Evolutionary conservation across 2,113 vertebrate species (phyloP), one percentile per base, ranked within the genome.

Genomic region (Charina bottae): DNA sequence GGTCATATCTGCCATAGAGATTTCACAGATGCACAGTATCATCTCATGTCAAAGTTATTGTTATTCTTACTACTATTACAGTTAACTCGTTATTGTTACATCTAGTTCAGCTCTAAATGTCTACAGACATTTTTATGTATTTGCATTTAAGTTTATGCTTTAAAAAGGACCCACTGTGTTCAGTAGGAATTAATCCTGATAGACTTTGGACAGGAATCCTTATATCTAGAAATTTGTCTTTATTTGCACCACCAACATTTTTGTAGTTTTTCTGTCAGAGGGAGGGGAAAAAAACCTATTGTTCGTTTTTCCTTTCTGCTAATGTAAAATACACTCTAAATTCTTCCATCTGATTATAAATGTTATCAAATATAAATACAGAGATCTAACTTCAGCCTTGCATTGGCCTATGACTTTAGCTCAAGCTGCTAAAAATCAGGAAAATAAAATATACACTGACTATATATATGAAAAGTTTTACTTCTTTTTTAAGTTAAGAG

Each of bases 401-500:
- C 24, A 2, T 94, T 87, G 68, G 86, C 49, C 7, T 0, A 9
- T 17, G 37, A 59, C 87, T 37, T 91, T 83, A 72, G 58, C 19
- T 4, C 37, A 85, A 9, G 3, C 24, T 95, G 78, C 33, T 28
- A 8, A 28, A 72, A 13, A 85, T 91, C 42, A 92, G 87, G 94
- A 95, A 68, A 92, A n/a, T 6, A 42, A 89, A 93, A 87, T 64
- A 84, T 54, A 86, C 56, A 72, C 4, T 49, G 49, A 49, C 3
- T 58, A 54, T 87, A 92, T 59, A 0, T 49, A 6, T 87, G 60
- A 78, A 60, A 42, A 42, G 90, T 28, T 92, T 91, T n/a, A 3
- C 46, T 26, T 92, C 92, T 93, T 88, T 54, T 92, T 85, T 2
- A 93, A n/a, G 15, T 88, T 46, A n/a, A 91, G 60, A 42, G 83